Evolutionary conservation across 2,888 invertebrate species (phyloP), one percentile per base, ranked within the genome.

Genomic region (Tyria jacobaeae): DNA sequence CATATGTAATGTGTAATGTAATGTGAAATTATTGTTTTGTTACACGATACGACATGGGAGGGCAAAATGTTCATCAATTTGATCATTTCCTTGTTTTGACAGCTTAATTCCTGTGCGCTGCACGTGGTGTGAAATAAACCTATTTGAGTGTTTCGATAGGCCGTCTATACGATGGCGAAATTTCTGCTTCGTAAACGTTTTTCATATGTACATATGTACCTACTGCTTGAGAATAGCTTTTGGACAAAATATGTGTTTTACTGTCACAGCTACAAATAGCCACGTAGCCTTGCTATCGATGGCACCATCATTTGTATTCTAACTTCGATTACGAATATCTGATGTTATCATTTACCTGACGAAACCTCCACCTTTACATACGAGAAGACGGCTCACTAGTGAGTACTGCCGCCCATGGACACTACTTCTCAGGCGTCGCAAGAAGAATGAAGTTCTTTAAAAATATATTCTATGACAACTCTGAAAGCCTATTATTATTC

Each of bases 1-100:
- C 60, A 53, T 48, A 31, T 60, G 50, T 56, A 65, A 58, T 62
- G 37, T 48, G 39, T 50, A 57, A 31, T 60, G 50, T 56, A 65
- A 58, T 62, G 37, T 48, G 39, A 52, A 57, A 53, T 62, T 64
- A 75, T 65, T 64, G 64, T 55, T 64, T 58, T 64, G 63, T 55
- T 17, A n/a, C 17, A 34, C 34, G 31, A 14, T 25, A 50, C 55
- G 61, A 66, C 70, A 60, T 59, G 58, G 60, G 60, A 49, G 62
- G 56, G 60, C 57, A 65, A 68, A 74, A 68, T 62, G 69, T 75
- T 70, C 66, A 67, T 76, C 68, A 64, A 59, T 60, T 65, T 72
- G 31, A 71, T 75, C 71, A 67, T 82, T 82, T 81, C 80, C 78
- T 72, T 79, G 75, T 80, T 81, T 82, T 80, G 83, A 80, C 80